Percentiles rank a stretch among this genome's conserved stretches.
These are phyloP conservation scores for Craseonycteris thonglongyai DNA, from an alignment of 2,113 vertebrate genomes.

Conservation along the genomic window DNA sequence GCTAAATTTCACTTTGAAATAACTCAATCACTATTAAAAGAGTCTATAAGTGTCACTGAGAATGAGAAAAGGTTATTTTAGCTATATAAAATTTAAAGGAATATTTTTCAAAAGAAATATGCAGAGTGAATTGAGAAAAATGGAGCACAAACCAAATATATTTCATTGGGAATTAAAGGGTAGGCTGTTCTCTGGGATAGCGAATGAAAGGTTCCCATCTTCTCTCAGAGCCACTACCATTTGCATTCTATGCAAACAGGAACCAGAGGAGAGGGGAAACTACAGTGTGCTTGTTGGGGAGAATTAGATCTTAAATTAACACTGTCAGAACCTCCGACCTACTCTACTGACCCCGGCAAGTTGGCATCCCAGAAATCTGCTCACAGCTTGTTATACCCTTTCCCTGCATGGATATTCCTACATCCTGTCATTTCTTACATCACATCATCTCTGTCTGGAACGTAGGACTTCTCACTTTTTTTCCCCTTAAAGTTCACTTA, in stretches of 20 bases:
- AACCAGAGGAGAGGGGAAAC: background rate
- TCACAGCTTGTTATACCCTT: background rate
- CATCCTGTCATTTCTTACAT: background rate
- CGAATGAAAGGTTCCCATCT: background rate
- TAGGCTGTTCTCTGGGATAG: background rate
- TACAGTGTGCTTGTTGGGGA: rapidly evolving
- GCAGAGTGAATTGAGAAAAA: background rate
- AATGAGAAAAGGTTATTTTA: background rate
- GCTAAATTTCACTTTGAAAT: constrained; percentile 48
- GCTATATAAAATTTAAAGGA: background rate
- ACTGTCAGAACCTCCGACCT: background rate
- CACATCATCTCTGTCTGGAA: background rate
- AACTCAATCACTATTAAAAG: constrained; percentile 15
- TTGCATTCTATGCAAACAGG: background rate
- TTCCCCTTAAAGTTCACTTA: background rate
- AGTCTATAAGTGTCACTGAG: background rate
- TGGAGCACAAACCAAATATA: background rate
- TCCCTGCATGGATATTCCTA: rapidly evolving
- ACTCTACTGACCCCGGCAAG: background rate
- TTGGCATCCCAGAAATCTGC: background rate
- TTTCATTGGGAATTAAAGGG: background rate
- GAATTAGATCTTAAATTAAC: background rate
- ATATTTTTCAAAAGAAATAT: background rate
- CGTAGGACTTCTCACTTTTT: background rate
- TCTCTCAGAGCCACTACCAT: background rate